Conservation (phyloP, 2,888 invertebrate species). For the Digitonthophagus gazella region DNA sequence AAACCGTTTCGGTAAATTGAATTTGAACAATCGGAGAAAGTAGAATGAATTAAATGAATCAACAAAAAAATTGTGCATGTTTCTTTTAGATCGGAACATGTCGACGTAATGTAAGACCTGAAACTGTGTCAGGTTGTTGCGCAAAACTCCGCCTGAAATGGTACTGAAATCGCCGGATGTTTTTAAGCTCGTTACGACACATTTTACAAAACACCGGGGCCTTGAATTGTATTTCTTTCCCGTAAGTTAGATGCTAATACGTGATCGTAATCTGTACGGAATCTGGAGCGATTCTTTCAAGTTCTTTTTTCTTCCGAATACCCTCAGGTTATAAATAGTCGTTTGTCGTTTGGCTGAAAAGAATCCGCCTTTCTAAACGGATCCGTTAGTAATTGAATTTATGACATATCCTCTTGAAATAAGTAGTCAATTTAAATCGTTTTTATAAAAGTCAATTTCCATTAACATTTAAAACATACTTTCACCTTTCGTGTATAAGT, state of each 20-base stretch:
- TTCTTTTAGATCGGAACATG: no score
- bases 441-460: background rate
- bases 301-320: background rate
- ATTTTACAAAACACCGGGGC: background rate
- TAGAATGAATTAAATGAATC: background rate
- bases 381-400: no score
- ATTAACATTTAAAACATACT: background rate
- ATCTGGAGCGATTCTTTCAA: background rate
- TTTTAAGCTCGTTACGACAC: background rate
- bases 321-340: background rate
- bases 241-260: background rate
- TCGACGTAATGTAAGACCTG: background rate
- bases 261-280: background rate
- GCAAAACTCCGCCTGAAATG: background rate
- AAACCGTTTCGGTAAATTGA: background rate
- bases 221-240: background rate
- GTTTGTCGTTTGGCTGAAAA: background rate
- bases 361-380: background rate
- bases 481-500: background rate
- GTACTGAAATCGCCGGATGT: background rate
- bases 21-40: background rate
- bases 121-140: background rate
- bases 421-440: background rate
- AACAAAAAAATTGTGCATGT: no score
- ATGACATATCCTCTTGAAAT: no score